phyloP scores from a whole-genome alignment of 2,888 invertebrate genomes.

The Melitaea athalia region DNA sequence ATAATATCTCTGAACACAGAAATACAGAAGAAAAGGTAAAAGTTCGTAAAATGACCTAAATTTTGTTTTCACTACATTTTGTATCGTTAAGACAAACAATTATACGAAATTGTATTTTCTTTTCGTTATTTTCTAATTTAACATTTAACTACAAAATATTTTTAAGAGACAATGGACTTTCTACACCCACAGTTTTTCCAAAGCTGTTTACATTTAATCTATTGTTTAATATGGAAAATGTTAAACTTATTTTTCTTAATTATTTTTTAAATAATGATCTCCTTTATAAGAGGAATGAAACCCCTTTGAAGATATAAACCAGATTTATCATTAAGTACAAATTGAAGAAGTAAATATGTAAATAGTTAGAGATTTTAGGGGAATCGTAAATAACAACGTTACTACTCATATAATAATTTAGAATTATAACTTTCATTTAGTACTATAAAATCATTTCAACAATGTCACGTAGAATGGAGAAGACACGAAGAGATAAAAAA shows the following conservation, averaged over 20 bases:
- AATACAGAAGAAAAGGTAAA: background rate
- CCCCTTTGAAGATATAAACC: too few relatives aligned
- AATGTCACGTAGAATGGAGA: too few relatives aligned
- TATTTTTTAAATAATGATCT: background rate
- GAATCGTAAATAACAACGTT: too few relatives aligned
- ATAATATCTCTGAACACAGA: background rate
- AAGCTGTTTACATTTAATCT: background rate
- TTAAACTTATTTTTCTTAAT: background rate
- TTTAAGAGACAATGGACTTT: background rate
- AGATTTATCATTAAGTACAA: too few relatives aligned
- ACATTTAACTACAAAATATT: background rate
- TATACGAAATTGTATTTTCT: background rate
- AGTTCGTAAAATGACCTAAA: background rate
- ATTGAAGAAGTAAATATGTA: too few relatives aligned
- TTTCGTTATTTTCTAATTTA: conserved; percentile 3
- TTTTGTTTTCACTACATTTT: background rate
- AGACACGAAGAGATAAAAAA: too few relatives aligned
- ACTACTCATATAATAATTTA: too few relatives aligned
- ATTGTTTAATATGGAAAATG: background rate
- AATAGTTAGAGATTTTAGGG: too few relatives aligned
- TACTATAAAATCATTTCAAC: too few relatives aligned
- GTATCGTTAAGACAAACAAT: background rate
- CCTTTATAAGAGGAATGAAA: too few relatives aligned
- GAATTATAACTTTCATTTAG: too few relatives aligned
- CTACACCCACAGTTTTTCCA: background rate